Base-by-base conservation (phyloP, 2,797 vertebrate species). In the Sarcophilus harrisii region DNA sequence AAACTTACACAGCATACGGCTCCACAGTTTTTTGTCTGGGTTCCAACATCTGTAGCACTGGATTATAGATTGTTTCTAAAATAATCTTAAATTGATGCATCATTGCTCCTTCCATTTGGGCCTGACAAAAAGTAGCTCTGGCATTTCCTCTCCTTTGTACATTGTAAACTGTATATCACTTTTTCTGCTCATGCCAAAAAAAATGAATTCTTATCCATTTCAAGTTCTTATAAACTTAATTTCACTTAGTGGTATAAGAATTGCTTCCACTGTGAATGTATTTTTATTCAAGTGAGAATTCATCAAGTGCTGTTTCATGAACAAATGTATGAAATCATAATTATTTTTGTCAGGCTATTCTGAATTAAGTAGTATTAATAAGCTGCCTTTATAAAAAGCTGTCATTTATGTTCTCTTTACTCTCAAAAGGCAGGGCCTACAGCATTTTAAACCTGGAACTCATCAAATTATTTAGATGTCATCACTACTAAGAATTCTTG, bases 71-170 rank as follows among this genome's bases (percentile, higher is more conserved):
- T 95, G 91, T 95, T 98, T 97, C 97, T 98, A 97, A 98, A 98
- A 98, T 98, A 98, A 98, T 97, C 97, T 98, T 98, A 97, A 98
- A 98, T 96, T 97, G 97, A 98, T 98, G 96, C 96, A 97, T 98
- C 97, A 97, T 97, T 98, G 94, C 96, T 97, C 93, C 95, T 98
- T 98, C 97, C 96, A 96, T 97, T 98, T 98, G 92, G 92, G 52
- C 93, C 96, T 96, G 45, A 98, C 96, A 98, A 97, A 97, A 98
- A 98, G 94, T 97, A 98, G 90, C 94, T 96, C 91, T 96, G 97
- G 96, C 96, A 97, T 98, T 98, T 98, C 96, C 96, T 98, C 96
- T 98, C 95, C 81, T 96, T 98, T 98, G 97, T 96, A 90, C 96
- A 92, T 92, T 97, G 24, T 97, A 98, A 98, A 95, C 59, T 96